Base-by-base conservation (phyloP, 2,113 vertebrate genomes). In the Enhydra lutris region DNA sequence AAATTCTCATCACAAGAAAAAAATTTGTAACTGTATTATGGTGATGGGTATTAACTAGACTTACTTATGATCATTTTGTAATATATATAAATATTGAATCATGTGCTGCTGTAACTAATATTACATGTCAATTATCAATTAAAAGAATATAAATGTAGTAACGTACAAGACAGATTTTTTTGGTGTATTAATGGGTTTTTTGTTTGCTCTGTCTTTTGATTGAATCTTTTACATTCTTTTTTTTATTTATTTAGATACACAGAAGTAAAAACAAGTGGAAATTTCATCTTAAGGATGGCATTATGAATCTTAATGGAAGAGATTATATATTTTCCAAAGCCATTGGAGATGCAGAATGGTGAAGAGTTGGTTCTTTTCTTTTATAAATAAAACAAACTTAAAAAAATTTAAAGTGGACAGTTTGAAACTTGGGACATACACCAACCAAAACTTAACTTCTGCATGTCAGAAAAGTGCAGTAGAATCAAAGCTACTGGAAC, bases 261-360 rank as follows among this genome's bases (percentile, higher is more conserved):
- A 99, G 99, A 99, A 99, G 99, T 99, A 99, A 99, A 99, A 99
- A 99, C 99, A 99, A 99, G 98, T 99, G 99, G 99, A 99, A 99
- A 98, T 99, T 99, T 99, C 99, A 99, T 98, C 99, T 99, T 98
- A 99, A 99, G 98, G 99, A 99, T 96, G 99, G 99, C 97, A 99
- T 99, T 98, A 99, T 99, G 99, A 99, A 99, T 99, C 99, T 99
- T 98, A 99, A 99, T 3, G 99, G 99, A 98, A 99, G 99, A 98
- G 99, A 99, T 99, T 99, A 99, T 95, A 99, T 99, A 98, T 99
- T 99, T 99, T 99, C 99, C 99, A 99, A 99, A 99, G 99, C 99
- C 99, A 99, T 99, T 97, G 99, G 99, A 94, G 99, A 99, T 11
- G 99, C 99, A 21, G 99, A 99, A 98, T 99, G 99, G 99, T 99